Percentiles rank a stretch among this genome's conserved stretches.
These are phyloP conservation scores for Montipora cactus DNA, from an alignment of 64 coral and sea anemone genomes.

Conservation along the genomic window DNA sequence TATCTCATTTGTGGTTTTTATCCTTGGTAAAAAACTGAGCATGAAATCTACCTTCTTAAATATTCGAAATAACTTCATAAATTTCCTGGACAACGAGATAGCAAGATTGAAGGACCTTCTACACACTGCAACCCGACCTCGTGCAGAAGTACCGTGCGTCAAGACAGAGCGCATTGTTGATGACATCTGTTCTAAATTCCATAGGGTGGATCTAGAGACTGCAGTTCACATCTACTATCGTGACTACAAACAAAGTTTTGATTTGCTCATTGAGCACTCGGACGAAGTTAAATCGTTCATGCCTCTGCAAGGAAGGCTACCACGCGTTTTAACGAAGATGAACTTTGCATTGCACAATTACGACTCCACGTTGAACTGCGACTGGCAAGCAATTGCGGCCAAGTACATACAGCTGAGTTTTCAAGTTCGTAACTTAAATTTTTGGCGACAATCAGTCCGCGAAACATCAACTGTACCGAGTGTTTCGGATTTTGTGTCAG, in stretches of 20 bases:
- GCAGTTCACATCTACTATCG: conserved; percentile 13
- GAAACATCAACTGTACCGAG: conserved; percentile 31
- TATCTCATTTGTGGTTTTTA: too few relatives aligned
- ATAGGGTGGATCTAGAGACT: not conserved
- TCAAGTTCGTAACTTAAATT: conserved; percentile 29
- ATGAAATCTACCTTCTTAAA: too few relatives aligned
- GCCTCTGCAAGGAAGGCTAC: not conserved
- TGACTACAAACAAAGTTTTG: not conserved
- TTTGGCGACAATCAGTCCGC: conserved; percentile 25
- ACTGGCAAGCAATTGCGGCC: conserved; percentile 50
- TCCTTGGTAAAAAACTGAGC: too few relatives aligned
- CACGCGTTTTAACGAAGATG: conserved; percentile 37
- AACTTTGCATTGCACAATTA: conserved; percentile 28
- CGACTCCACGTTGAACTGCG: conserved; percentile 54
- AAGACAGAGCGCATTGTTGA: not conserved
- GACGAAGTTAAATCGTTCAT: conserved; percentile 47
- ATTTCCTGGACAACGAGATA: too few relatives aligned
- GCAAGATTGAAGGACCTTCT: too few relatives aligned
- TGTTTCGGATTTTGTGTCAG: conserved; percentile 42
- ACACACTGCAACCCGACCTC: too few relatives aligned
- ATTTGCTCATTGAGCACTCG: not conserved
- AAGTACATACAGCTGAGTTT: conserved; percentile 68
- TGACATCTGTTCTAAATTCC: conserved; percentile 1
- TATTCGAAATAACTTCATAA: too few relatives aligned
- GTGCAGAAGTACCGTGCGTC: not conserved